A percentile compares a stretch with the other conserved stretches of the same genome.
Evolutionary conservation across 1,140 invertebrate species (phyloP).

Genomic region (Saccostrea echinata): DNA sequence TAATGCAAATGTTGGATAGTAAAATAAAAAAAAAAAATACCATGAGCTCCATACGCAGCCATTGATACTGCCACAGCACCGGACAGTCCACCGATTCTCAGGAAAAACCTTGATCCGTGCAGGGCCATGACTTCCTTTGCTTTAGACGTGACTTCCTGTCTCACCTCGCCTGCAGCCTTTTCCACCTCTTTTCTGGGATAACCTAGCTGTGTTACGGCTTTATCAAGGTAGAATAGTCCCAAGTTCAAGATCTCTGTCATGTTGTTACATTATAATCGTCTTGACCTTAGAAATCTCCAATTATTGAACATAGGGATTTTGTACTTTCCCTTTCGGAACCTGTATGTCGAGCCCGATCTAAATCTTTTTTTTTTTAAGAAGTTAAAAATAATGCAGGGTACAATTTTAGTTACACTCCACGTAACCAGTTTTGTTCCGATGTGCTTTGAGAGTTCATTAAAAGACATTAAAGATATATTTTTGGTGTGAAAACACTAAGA

Average conservation of each 20-base stretch:
- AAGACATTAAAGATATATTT: not conserved
- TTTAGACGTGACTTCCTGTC: slow-evolving; percentile 41
- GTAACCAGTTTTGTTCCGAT: too few species aligned
- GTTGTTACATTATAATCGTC: not conserved
- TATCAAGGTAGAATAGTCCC: slow-evolving; percentile 13
- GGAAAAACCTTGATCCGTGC: slow-evolving; percentile 66
- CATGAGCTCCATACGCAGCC: slow-evolving; percentile 94
- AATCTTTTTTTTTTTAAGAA: not conserved
- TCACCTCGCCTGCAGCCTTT: slow-evolving; percentile 61
- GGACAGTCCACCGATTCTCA: slow-evolving; percentile 84
- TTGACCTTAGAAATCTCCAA: not conserved
- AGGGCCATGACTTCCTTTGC: slow-evolving; percentile 57
- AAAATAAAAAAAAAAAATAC: too few species aligned
- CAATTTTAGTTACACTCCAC: not conserved
- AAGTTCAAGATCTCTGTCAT: slow-evolving; percentile 13
- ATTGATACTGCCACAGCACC: slow-evolving; percentile 92
- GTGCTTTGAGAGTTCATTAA: not conserved
- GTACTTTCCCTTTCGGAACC: not conserved
- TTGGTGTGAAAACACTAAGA: too few species aligned
- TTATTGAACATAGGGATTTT: not conserved
- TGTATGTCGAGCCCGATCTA: not conserved
- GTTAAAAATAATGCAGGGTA: not conserved
- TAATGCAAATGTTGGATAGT: too few species aligned
- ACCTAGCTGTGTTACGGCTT: not conserved
- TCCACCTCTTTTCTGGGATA: not conserved